A percentile compares a stretch with the other conserved stretches of the same genome.
Conservation (phyloP, 2,797 vertebrate species). For the Coregonus ussuriensis region DNA sequence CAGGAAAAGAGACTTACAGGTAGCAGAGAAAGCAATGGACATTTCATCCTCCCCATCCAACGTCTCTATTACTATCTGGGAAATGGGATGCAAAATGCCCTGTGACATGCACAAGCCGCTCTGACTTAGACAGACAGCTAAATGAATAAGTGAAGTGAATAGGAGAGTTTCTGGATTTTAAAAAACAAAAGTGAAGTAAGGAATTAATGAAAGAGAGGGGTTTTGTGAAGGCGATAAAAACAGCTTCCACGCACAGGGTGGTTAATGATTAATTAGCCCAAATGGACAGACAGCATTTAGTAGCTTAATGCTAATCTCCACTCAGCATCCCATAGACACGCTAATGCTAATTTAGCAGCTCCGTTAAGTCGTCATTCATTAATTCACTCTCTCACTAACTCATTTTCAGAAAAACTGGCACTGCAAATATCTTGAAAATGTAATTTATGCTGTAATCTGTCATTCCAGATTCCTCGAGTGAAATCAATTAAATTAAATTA, state of each 20-base stretch:
- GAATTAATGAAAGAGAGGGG: not conserved
- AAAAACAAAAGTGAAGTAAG: not conserved
- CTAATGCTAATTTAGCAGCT: slow-evolving; percentile 12
- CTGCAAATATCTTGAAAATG: slow-evolving; percentile 10
- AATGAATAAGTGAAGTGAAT: not conserved
- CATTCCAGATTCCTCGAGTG: slow-evolving; percentile 38
- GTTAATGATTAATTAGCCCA: slow-evolving; percentile 52
- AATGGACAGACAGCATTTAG: slow-evolving; percentile 1
- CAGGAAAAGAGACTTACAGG: not conserved
- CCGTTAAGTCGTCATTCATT: slow-evolving; percentile 30
- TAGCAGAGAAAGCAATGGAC: too few species aligned
- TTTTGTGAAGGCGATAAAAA: slow-evolving; percentile 26
- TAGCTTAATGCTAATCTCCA: slow-evolving; percentile 2
- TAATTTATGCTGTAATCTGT: slow-evolving; percentile 50
- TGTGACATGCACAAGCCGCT: not conserved
- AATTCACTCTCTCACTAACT: not conserved
- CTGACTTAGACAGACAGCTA: not conserved
- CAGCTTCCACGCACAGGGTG: slow-evolving; percentile 5
- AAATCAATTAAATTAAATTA: slow-evolving; percentile 45
- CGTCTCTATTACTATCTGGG: not conserved
- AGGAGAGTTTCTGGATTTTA: not conserved
- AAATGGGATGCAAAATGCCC: not conserved
- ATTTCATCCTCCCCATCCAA: not conserved
- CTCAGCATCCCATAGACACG: not conserved
- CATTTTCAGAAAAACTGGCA: slow-evolving; percentile 16